phyloP scores from a whole-genome alignment of 2,888 invertebrate genomes.

The Byasa hedistus region DNA sequence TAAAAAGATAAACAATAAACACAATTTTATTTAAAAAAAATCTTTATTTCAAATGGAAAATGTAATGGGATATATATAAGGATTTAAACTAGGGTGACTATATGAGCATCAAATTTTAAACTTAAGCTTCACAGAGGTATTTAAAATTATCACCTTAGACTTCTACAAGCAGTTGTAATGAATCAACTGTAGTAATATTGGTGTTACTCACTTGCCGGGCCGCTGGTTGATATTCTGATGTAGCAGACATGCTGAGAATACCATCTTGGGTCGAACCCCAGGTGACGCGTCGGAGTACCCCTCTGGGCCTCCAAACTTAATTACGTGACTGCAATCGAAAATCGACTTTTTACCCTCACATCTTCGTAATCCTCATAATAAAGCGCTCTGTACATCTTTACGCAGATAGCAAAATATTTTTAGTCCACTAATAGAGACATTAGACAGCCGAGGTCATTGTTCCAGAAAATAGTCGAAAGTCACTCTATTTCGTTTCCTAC shows the following conservation, averaged over 20 bases:
- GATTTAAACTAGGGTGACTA: neutral
- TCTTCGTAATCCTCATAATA: conserved; percentile 57
- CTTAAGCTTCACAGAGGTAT: neutral
- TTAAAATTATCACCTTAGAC: neutral
- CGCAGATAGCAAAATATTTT: conserved; percentile 71
- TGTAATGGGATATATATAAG: neutral
- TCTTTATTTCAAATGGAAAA: conserved; percentile 46
- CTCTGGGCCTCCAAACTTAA: conserved; percentile 69
- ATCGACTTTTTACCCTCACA: conserved; percentile 66
- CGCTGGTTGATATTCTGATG: conserved; percentile 76
- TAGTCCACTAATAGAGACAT: conserved; percentile 68
- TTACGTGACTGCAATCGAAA: conserved; percentile 77
- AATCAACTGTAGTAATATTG: neutral
- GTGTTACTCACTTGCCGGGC: conserved; percentile 75
- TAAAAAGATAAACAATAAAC: conserved; percentile 51
- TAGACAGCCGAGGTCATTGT: conserved; percentile 75
- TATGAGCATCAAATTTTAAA: neutral
- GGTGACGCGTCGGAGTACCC: conserved; percentile 74
- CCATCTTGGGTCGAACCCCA: conserved; percentile 79
- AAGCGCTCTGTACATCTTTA: conserved; percentile 59
- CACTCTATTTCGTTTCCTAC: conserved; percentile 61
- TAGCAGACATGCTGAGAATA: conserved; percentile 77
- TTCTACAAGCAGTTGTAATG: neutral
- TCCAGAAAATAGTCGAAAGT: conserved; percentile 65
- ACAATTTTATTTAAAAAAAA: conserved; percentile 46